These are phyloP conservation scores for Brachyopa scutellaris DNA, from an alignment of 2,888 invertebrate genomes.

Conservation along the genomic window DNA sequence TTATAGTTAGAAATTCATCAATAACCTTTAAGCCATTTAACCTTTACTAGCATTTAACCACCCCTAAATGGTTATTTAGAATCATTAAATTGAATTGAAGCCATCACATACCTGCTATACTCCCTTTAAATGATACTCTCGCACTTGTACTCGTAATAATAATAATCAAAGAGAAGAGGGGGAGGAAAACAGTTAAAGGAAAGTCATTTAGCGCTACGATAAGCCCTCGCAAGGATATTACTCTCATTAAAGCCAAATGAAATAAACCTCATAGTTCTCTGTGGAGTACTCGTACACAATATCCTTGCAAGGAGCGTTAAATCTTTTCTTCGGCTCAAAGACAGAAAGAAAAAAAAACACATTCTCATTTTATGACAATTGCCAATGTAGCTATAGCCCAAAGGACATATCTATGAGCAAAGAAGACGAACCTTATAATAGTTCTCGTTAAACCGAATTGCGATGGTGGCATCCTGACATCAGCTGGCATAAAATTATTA, in stretches of 20 bases:
- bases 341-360: constrained; percentile 12
- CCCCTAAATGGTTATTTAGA: constrained; percentile 64
- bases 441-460: constrained; percentile 40
- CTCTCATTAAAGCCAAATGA: constrained; percentile 63
- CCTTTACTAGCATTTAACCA: constrained; percentile 56
- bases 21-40: constrained; percentile 64
- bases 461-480: constrained; percentile 61
- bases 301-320: too few relatives aligned
- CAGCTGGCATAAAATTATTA: constrained; percentile 68
- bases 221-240: constrained; percentile 45
- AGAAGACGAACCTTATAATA: constrained; percentile 14
- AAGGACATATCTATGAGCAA: constrained; percentile 56
- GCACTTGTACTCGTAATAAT: constrained; percentile 33
- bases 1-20: constrained; percentile 67
- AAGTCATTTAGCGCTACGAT: constrained; percentile 64
- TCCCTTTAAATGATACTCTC: too few relatives aligned
- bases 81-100: constrained; percentile 67
- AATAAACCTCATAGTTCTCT: constrained; percentile 54
- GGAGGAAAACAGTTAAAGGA: constrained; percentile 40
- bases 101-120: constrained; percentile 36
- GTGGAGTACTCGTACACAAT: too few relatives aligned
- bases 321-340: not conserved
- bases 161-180: constrained; percentile 28
- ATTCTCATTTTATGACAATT: constrained; percentile 65
- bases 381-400: constrained; percentile 60